Evolutionary conservation across 2,113 vertebrate species (phyloP).

Genomic region (Aspiorhynchus laticeps): DNA sequence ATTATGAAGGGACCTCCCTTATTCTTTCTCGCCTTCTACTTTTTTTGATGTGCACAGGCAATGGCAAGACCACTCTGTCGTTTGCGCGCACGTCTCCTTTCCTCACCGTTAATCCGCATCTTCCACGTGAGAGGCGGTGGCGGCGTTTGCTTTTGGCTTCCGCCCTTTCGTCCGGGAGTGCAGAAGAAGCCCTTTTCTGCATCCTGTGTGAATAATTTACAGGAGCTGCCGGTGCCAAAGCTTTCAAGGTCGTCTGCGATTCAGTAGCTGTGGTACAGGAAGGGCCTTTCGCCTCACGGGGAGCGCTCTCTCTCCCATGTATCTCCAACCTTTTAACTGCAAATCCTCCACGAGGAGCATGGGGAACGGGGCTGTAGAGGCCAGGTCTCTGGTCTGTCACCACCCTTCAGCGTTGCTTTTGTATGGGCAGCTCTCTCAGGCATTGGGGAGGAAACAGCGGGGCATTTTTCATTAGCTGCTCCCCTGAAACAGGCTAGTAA

Average conservation of each 20-base stretch:
- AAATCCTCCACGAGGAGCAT: conserved; percentile 26
- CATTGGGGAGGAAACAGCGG: conserved; percentile 35
- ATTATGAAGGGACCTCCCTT: conserved; percentile 56
- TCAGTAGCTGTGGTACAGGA: conserved; percentile 44
- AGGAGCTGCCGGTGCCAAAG: conserved; percentile 48
- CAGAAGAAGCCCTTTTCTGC: conserved; percentile 31
- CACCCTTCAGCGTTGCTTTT: conserved; percentile 27
- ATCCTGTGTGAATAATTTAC: conserved; percentile 63
- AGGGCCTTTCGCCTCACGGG: conserved; percentile 26
- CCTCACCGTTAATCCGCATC: conserved; percentile 18
- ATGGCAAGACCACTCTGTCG: not conserved
- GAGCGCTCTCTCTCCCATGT: conserved; percentile 18
- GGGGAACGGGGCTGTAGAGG: conserved; percentile 1
- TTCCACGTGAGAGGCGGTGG: not conserved
- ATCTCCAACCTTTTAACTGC: conserved; percentile 53
- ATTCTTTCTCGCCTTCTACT: conserved; percentile 26
- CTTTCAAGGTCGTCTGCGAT: conserved; percentile 57
- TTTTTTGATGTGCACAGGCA: conserved; percentile 29
- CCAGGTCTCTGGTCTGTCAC: conserved; percentile 12
- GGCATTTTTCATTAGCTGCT: conserved; percentile 39
- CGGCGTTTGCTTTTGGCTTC: conserved; percentile 34
- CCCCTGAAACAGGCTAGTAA: not conserved
- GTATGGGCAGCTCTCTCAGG: conserved; percentile 21
- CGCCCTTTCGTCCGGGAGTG: conserved; percentile 37
- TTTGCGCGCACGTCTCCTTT: conserved; percentile 10